Conservation (phyloP, 2,888 invertebrate species). For the Campaea margaritaria region DNA sequence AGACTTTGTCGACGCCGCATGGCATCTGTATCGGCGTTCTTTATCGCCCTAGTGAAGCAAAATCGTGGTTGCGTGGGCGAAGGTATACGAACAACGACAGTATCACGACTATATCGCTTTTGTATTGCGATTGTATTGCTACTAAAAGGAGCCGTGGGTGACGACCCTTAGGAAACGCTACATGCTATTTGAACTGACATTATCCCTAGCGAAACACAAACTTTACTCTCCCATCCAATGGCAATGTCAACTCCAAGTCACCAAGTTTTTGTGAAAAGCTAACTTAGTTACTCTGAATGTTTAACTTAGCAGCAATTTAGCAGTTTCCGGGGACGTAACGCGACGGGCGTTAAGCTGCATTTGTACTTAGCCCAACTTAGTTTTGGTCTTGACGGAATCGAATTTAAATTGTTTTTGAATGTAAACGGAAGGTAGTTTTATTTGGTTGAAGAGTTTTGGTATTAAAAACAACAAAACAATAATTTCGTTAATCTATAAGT, state of each 20-base stretch:
- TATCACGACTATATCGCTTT: no score
- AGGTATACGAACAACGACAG: no score
- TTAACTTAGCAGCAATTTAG: constrained; percentile 65
- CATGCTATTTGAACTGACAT: background rate
- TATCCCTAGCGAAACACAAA: constrained; percentile 3
- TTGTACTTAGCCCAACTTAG: constrained; percentile 52
- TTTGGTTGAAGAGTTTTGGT: background rate
- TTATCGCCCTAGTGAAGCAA: no score
- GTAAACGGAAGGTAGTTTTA: no score
- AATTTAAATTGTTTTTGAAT: constrained; percentile 40
- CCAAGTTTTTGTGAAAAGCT: constrained; percentile 76
- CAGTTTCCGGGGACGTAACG: constrained; percentile 50
- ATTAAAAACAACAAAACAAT: no score
- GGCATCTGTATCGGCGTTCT: no score
- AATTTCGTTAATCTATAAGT: no score
- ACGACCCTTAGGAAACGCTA: no score
- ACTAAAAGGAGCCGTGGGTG: no score
- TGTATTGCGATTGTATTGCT: no score
- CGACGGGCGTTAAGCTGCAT: constrained; percentile 45
- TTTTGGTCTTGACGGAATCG: constrained; percentile 49
- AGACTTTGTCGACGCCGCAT: no score
- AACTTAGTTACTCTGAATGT: constrained; percentile 63
- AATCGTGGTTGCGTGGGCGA: no score
- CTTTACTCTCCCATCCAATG: constrained; percentile 8
- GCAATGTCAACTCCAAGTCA: constrained; percentile 38